Percentiles rank a stretch among this genome's conserved stretches.
These are phyloP conservation scores for Proteles cristata DNA, from an alignment of 2,113 vertebrate species.

Conservation along the genomic window DNA sequence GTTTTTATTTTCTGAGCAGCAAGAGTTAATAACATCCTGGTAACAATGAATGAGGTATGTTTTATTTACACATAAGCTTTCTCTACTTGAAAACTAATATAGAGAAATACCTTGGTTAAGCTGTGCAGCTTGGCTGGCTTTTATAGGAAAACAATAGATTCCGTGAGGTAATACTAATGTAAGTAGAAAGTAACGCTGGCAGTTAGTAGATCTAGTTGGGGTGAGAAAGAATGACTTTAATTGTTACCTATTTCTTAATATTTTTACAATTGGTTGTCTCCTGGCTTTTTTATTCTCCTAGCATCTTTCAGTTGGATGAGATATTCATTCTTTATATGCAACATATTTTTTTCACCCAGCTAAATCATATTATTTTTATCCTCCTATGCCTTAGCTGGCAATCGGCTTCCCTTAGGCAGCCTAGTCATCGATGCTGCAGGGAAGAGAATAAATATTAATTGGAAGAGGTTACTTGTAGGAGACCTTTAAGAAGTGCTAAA, in stretches of 20 bases:
- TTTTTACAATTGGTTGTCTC: neutral
- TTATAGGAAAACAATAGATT: conserved; percentile 12
- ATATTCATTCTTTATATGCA: neutral
- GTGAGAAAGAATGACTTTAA: conserved; percentile 25
- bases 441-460: conserved; percentile 83
- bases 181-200: neutral
- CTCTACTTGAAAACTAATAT: neutral
- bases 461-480: conserved; percentile 73
- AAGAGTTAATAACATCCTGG: neutral
- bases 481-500: conserved; percentile 65
- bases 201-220: neutral
- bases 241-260: conserved; percentile 23
- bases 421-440: conserved; percentile 54
- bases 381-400: conserved; percentile 23
- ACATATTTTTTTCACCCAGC: neutral
- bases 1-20: neutral
- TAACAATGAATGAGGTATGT: neutral
- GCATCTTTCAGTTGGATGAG: conserved; percentile 26
- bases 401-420: conserved; percentile 48
- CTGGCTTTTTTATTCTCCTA: neutral
- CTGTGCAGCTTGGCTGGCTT: neutral
- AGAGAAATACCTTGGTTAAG: conserved; percentile 36
- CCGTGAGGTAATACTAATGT: neutral
- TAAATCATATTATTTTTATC: neutral
- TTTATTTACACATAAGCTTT: conserved; percentile 46